Percentiles rank a stretch among this genome's conserved stretches.
Conservation (phyloP, 2,888 invertebrate genomes). For the Aplocera efformata region DNA sequence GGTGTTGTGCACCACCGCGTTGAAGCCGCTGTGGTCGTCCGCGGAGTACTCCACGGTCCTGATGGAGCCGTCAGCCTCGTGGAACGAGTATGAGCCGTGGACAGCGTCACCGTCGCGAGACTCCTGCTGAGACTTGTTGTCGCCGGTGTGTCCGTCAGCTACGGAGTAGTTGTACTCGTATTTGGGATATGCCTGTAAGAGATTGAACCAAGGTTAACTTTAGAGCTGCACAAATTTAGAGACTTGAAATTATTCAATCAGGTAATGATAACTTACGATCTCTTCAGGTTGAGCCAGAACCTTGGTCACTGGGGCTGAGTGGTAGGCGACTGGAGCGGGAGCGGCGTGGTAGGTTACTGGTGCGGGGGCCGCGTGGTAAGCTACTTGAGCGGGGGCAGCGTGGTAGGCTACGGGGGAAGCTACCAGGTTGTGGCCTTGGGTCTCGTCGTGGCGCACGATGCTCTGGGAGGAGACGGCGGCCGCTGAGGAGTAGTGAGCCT, state of each 20-base stretch:
- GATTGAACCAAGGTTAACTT: constrained; percentile 4
- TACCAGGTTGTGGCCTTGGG: constrained; percentile 28
- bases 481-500: constrained; percentile 52
- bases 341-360: constrained; percentile 61
- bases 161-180: constrained; percentile 79
- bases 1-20: constrained; percentile 60
- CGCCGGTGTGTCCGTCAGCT: constrained; percentile 78
- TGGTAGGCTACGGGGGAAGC: constrained; percentile 29
- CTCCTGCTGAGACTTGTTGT: constrained; percentile 79
- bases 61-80: constrained; percentile 78
- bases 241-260: neutral
- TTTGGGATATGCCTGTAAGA: constrained; percentile 59
- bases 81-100: constrained; percentile 76
- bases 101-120: constrained; percentile 76
- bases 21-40: constrained; percentile 75
- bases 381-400: constrained; percentile 32
- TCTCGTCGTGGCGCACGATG: constrained; percentile 57
- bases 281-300: constrained; percentile 42
- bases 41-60: constrained; percentile 78
- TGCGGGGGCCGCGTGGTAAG: constrained; percentile 35
- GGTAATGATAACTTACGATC: constrained; percentile 31
- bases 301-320: constrained; percentile 35
- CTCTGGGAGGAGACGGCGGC: constrained; percentile 60
- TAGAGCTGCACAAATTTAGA: neutral
- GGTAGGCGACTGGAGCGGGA: constrained; percentile 42